These are phyloP conservation scores for Alaudala cheleensis DNA, from an alignment of 2,113 vertebrate genomes.

Conservation along the genomic window DNA sequence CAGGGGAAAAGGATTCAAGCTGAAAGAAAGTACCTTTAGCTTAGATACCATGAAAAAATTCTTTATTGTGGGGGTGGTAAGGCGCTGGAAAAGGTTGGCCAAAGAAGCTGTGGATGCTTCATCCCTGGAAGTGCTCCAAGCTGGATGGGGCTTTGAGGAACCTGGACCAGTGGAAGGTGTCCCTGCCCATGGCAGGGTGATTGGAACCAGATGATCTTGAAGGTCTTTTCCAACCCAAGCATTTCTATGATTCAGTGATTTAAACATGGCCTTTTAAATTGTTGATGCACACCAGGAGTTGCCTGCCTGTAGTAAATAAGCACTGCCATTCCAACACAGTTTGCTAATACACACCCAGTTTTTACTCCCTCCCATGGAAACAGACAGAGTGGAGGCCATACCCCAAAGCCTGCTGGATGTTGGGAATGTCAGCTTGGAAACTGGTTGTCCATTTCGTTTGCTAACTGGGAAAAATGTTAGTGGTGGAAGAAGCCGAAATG, in stretches of 20 bases:
- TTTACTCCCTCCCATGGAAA: not conserved
- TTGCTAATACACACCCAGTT: not conserved
- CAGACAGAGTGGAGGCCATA: accelerated
- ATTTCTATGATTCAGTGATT: not conserved
- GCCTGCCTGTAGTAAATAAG: not conserved
- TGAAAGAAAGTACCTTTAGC: not conserved
- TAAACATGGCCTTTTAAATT: not conserved
- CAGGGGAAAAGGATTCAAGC: not conserved
- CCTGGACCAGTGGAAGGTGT: not conserved
- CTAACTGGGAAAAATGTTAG: accelerated
- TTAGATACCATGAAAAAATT: not conserved
- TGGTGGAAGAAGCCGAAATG: not conserved
- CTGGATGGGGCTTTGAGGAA: not conserved
- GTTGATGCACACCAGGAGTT: not conserved
- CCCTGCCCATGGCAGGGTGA: not conserved
- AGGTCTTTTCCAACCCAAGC: not conserved
- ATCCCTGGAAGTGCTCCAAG: not conserved
- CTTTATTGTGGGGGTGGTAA: not conserved
- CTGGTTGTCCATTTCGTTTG: not conserved
- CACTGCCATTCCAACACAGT: not conserved
- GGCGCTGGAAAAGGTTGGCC: not conserved
- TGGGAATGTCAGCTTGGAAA: not conserved
- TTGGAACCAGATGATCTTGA: not conserved
- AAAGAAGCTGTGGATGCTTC: not conserved
- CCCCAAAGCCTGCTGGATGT: not conserved